Evolutionary conservation across 1,140 invertebrate genomes (phyloP).

Genomic region (Drosophila nasuta): DNA sequence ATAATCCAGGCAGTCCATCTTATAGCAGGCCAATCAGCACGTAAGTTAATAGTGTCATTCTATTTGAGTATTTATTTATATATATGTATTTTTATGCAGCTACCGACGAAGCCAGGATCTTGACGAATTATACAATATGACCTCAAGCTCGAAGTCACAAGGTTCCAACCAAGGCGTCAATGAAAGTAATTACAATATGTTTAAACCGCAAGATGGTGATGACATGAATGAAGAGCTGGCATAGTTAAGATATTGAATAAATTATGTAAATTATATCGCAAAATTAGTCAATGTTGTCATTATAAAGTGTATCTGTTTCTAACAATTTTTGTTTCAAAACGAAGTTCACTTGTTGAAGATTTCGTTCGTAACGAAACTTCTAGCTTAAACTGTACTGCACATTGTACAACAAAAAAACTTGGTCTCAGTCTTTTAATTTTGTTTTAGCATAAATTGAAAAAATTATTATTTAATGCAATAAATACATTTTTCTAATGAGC

Average conservation of each 20-base stretch:
- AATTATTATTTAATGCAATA: no score
- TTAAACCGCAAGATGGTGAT: neutral
- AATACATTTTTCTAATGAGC: no score
- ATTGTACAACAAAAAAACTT: no score
- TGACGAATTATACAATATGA: slow-evolving; percentile 84
- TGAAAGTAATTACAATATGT: neutral
- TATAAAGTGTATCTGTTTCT: neutral
- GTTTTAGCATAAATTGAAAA: no score
- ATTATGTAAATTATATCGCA: neutral
- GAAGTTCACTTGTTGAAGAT: neutral
- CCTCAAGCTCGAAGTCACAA: slow-evolving; percentile 86
- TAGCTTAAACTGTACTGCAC: no score
- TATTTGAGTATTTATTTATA: neutral
- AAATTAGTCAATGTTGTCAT: neutral
- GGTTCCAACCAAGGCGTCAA: neutral
- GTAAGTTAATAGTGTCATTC: slow-evolving; percentile 48
- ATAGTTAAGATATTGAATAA: neutral
- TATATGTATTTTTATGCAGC: slow-evolving; percentile 29
- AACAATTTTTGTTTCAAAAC: neutral
- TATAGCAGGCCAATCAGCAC: slow-evolving; percentile 83
- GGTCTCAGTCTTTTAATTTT: no score
- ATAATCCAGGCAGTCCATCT: slow-evolving; percentile 72
- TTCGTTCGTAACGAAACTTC: neutral
- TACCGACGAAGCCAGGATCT: slow-evolving; percentile 86
- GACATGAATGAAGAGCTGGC: neutral